Conservation (phyloP, 2,113 vertebrate species). For the Falco punctatus region DNA sequence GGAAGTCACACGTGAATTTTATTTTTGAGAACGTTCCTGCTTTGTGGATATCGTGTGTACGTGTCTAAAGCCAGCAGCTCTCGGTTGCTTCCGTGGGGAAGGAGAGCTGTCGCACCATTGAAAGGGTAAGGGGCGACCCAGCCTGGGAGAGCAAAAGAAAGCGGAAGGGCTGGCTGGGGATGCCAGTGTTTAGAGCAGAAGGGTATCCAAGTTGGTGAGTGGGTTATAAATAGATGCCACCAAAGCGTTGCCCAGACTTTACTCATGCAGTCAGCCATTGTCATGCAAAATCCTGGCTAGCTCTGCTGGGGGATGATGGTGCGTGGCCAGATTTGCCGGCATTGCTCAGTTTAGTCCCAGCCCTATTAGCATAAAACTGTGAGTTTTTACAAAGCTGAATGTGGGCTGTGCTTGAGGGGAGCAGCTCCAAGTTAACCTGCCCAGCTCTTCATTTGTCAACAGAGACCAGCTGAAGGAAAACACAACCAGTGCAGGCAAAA, state of each 20-base stretch:
- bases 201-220: neutral
- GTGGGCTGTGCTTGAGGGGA: neutral
- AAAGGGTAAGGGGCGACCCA: neutral
- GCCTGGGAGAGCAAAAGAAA: neutral
- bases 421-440: neutral
- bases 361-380: neutral
- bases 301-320: neutral
- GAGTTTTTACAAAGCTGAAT: neutral
- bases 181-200: neutral
- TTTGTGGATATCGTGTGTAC: accelerated
- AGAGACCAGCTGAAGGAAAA: neutral
- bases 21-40: neutral
- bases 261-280: neutral
- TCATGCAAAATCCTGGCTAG: neutral
- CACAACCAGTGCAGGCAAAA: neutral
- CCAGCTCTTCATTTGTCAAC: neutral
- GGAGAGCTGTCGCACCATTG: neutral
- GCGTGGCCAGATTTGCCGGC: neutral
- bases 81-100: neutral
- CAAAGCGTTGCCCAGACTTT: conserved; percentile 20
- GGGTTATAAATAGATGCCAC: neutral
- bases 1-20: neutral
- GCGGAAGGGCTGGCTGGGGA: neutral
- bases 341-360: neutral
- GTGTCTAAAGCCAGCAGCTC: neutral